Percentiles rank a stretch among this genome's conserved stretches.
phyloP scores from a whole-genome alignment of 2,888 invertebrate genomes.

The Prosapia bicincta region DNA sequence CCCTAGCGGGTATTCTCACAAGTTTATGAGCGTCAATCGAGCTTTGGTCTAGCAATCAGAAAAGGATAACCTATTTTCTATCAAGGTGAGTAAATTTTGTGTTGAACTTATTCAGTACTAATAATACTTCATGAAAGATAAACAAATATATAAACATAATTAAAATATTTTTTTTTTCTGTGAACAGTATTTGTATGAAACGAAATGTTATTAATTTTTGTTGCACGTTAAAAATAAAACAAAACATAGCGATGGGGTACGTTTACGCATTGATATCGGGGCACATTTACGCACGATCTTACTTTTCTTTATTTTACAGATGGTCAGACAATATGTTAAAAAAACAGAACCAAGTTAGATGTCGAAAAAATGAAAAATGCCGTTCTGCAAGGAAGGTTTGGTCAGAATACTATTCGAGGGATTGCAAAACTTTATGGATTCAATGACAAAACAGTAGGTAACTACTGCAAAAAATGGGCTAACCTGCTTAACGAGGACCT shows the following conservation, averaged over 20 bases:
- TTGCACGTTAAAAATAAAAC: background rate
- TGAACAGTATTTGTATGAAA: background rate
- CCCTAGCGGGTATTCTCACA: background rate
- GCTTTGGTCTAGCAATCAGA: background rate
- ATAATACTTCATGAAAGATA: background rate
- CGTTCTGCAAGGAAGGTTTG: slow-evolving; percentile 5
- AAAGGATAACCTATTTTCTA: background rate
- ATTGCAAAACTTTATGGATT: slow-evolving; percentile 3
- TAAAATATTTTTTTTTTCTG: background rate
- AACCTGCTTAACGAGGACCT: no score
- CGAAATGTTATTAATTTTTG: background rate
- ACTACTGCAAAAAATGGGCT: slow-evolving; percentile 19
- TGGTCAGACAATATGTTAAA: background rate
- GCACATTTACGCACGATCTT: slow-evolving; percentile 6
- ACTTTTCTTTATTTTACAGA: slow-evolving; percentile 3
- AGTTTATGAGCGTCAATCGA: background rate
- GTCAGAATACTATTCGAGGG: background rate
- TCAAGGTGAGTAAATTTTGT: slow-evolving; percentile 17
- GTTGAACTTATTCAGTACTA: background rate
- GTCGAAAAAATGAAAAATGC: slow-evolving; percentile 2
- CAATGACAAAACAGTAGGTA: slow-evolving; percentile 13
- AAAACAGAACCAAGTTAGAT: background rate
- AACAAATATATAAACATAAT: background rate
- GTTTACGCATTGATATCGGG: slow-evolving; percentile 17
- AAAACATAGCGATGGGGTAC: slow-evolving; percentile 19